Base-by-base conservation (phyloP, 2,888 invertebrate species). In the Ethmia dodecea region DNA sequence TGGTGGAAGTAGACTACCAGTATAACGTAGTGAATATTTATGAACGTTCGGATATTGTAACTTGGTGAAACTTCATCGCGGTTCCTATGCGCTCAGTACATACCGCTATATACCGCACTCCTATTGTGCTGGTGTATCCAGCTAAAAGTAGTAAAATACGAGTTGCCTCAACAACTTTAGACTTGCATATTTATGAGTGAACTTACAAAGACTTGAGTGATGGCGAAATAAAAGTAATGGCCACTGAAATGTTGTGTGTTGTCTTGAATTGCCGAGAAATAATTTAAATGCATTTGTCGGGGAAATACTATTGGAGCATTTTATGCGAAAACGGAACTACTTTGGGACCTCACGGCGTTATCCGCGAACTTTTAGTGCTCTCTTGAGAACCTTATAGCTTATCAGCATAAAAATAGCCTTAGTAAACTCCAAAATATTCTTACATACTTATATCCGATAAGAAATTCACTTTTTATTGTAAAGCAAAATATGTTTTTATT, bases 131-230 rank as follows among this genome's bases (percentile, higher is more conserved):
- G 63, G 61, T 67, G 64, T 66, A 55, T 56, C 58, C 58, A 61
- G 65, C 65, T 69, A 67, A 69, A 67, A 71, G 64, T 69, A 65
- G 61, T 68, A 61, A 70, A 75, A 73, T 72, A 74, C 70, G 64
- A 70, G 67, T 61, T 69, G 60, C 65, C 57, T 56, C 65, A 61
- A 63, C 67, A 72, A 70, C 67, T 74, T 65, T 52, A 52, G 64
- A 62, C 66, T 72, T 75, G 78, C 75, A 77, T 76, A 78, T 78
- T 78, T 76, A 77, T 77, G 77, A 78, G 71, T 67, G 61, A 70
- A 69, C 67, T 75, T 73, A 60, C 57, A 70, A 72, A 75, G 71
- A 73, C 73, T 73, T 71, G 74, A 75, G 71, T 73, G 78, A 78
- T 71, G 71, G 65, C 58, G 60, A 68, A 78, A 73, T 71, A 74